Evolutionary conservation across 2,113 vertebrate genomes (phyloP), one percentile per base, ranked within the genome.

Genomic region (Zosterops borbonicus): DNA sequence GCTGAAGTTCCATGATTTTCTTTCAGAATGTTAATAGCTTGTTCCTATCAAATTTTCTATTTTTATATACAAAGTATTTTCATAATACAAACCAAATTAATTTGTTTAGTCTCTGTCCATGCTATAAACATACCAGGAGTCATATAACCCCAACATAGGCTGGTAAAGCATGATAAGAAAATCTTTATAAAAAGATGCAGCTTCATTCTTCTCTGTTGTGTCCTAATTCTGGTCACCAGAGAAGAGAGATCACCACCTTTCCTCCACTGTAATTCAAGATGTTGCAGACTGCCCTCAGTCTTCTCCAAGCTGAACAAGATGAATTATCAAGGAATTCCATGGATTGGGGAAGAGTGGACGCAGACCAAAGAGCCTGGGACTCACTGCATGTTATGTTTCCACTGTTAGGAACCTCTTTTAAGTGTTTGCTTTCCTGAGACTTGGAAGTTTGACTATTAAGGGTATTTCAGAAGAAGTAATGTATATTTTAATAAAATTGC

Each of bases 271-370:
- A 8, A 14, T 58, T 55, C 58, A 50, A 37, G 35, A 35, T 58
- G 31, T 42, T 58, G 50, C 31, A 73, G 11, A 12, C 17, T 31
- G 23, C 5, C 9, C 44, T 60, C 53, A 53, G 3, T n/a, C 11
- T 14, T 50, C 28, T 75, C 9, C 39, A 46, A 39, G 16, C 2
- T 47, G 20, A 68, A 21, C 39, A 53, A 53, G 11, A 11, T 5
- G 41, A 68, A 46, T 60, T 50, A 52, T 60, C 16, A 18, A 28
- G n/a, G 53, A 39, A 47, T 89, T 82, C 46, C 11, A 20, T 25
- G 46, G 11, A 8, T 0, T 53, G 28, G 12, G 20, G 2, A 46
- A 25, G 28, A 18, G 19, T 14, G 20, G 20, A 67, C 23, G 16
- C 10, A 11, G 62, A 29, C 24, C 60, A 52, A 52, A 46, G 24